phyloP scores from a whole-genome alignment of 2,113 vertebrate genomes.

The Lonchura striata region DNA sequence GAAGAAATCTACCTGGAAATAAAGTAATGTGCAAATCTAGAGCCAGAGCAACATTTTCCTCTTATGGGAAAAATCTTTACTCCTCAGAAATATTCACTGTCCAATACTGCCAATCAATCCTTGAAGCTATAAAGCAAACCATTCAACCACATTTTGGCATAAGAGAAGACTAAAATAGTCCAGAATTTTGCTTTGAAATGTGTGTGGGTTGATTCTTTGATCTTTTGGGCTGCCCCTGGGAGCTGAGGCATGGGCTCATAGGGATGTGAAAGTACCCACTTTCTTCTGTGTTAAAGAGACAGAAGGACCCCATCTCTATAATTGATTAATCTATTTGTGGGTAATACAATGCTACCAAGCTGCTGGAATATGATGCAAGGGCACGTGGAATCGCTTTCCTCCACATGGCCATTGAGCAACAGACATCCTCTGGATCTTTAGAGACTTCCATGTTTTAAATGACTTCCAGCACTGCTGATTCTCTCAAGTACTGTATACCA shows the following conservation, averaged over 20 bases:
- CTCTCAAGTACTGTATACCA: background rate
- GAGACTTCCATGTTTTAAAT: background rate
- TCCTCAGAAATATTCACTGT: background rate
- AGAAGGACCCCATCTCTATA: background rate
- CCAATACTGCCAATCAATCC: background rate
- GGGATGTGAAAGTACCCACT: background rate
- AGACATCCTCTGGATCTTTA: background rate
- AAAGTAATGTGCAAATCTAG: background rate
- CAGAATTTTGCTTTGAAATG: background rate
- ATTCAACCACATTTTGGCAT: background rate
- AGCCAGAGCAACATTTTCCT: background rate
- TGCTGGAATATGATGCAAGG: background rate
- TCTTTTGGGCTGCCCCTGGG: too few species aligned
- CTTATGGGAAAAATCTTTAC: background rate
- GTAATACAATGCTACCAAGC: background rate
- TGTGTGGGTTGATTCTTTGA: background rate
- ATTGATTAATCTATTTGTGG: background rate
- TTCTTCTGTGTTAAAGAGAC: background rate
- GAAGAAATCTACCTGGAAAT: background rate
- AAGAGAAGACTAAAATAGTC: background rate
- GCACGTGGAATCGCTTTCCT: background rate
- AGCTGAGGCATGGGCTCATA: background rate
- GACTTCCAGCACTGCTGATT: background rate
- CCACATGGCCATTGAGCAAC: background rate
- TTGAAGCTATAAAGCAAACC: background rate